Conservation (phyloP, 2,888 invertebrate genomes). For the Epirrhoe tristata region DNA sequence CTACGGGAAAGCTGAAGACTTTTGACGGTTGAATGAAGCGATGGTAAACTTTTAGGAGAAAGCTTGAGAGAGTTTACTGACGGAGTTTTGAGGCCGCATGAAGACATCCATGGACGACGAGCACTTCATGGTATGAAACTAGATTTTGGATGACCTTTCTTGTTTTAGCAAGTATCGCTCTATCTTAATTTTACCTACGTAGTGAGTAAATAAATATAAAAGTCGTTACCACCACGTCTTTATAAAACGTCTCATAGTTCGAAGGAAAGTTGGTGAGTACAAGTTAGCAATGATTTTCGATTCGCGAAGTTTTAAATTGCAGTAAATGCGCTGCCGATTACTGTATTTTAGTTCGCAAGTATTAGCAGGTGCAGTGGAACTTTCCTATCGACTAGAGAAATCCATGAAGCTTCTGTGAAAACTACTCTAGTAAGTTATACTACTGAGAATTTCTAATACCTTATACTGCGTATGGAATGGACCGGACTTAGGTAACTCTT, state of each 20-base stretch:
- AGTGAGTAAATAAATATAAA: not conserved
- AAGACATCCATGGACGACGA: too few relatives aligned
- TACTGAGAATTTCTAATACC: too few relatives aligned
- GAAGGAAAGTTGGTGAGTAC: constrained; percentile 34
- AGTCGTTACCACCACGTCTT: constrained; percentile 21
- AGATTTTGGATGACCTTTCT: too few relatives aligned
- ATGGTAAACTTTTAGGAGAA: too few relatives aligned
- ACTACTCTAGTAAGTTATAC: not conserved
- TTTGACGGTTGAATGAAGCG: too few relatives aligned
- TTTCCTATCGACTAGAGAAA: constrained; percentile 4
- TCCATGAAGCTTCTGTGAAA: not conserved
- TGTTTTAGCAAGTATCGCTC: too few relatives aligned
- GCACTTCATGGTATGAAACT: too few relatives aligned
- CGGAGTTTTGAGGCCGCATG: too few relatives aligned
- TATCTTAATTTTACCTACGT: too few relatives aligned
- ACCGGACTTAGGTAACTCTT: too few relatives aligned
- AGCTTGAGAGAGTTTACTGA: too few relatives aligned
- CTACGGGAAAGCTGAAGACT: not conserved
- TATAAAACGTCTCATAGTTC: constrained; percentile 20
- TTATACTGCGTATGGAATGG: too few relatives aligned
- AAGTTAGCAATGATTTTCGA: constrained; percentile 48
- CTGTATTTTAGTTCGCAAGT: constrained; percentile 34
- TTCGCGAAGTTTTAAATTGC: constrained; percentile 46
- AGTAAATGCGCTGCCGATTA: constrained; percentile 38
- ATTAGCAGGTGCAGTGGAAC: constrained; percentile 24